Base-by-base conservation (phyloP, 2,113 vertebrate species). In the Heterochromis multidens region DNA sequence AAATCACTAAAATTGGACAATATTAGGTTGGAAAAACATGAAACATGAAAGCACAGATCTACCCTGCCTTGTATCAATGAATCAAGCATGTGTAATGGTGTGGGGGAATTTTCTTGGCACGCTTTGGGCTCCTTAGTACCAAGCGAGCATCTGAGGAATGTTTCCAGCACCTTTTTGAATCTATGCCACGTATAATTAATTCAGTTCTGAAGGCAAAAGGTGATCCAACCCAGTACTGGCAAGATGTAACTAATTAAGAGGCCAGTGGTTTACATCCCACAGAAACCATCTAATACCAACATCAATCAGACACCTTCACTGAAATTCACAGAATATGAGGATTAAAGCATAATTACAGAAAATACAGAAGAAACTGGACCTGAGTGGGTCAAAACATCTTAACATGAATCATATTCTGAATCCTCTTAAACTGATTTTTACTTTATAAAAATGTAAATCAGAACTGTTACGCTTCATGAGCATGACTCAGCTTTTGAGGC, bases 371-470 rank as follows among this genome's bases (percentile, higher is more conserved):
- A 49, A 27, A 17, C 21, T 7, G 3, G n/a, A 78, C 23, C 5
- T 77, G 52, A 58, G 43, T 27, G 7, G 40, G 59, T 40, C 40
- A 21, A 78, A 54, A 78, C 27, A 63, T 77, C 12, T 46, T 40
- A 57, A 79, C 3, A 7, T 67, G 40, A 88, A 78, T 82, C 63
- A 59, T 46, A 19, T n/a, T 62, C 17, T 57, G n/a, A 61, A 78
- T 80, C 54, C 35, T 77, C 43, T 65, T 65, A 27, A 83, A 81
- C 80, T 37, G 19, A 74, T 74, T 85, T 83, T 56, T 43, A 25
- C 54, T 89, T 81, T 79, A 83, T 91, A 82, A 89, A 91, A 80
- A 86, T 89, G 84, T 84, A 82, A 90, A 94, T 88, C 37, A 49
- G 60, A 81, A 29, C 19, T 27, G 61, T 84, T 62, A 77, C 2